Percentiles rank a stretch among this genome's conserved stretches.
These are phyloP conservation scores for Ctenochaetus hawaiiensis DNA, from an alignment of 2,797 vertebrate genomes.

Conservation along the genomic window DNA sequence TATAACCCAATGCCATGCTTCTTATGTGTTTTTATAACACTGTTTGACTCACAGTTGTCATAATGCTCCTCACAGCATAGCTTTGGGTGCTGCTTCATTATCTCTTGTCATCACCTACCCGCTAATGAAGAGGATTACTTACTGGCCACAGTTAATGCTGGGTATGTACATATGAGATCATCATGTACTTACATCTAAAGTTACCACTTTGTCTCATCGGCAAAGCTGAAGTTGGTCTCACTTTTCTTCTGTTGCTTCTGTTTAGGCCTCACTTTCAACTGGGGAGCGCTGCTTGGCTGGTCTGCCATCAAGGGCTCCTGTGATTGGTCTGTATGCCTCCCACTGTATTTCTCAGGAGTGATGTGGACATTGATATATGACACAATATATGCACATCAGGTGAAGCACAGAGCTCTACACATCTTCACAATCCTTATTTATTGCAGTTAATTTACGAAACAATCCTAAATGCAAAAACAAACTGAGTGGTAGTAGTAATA, in stretches of 20 bases:
- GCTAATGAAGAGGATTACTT: slow-evolving; percentile 96
- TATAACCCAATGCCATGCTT: background rate
- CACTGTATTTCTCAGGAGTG: slow-evolving; percentile 94
- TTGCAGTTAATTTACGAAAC: background rate
- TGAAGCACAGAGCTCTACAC: slow-evolving; percentile 57
- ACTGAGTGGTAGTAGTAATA: background rate
- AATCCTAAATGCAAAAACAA: background rate
- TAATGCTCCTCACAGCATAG: slow-evolving; percentile 84
- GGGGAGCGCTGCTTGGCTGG: slow-evolving; percentile 97
- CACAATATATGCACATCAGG: slow-evolving; percentile 99
- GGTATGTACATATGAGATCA: slow-evolving; percentile 78
- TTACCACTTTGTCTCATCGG: background rate
- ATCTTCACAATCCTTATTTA: background rate
- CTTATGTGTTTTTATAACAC: background rate
- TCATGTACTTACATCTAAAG: background rate
- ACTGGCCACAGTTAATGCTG: slow-evolving; percentile 95
- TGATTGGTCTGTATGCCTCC: slow-evolving; percentile 94
- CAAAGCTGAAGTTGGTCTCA: background rate
- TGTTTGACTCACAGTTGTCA: slow-evolving; percentile 2
- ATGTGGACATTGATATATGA: slow-evolving; percentile 98
- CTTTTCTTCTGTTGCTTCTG: background rate
- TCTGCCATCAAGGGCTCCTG: slow-evolving; percentile 92
- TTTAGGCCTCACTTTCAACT: slow-evolving; percentile 94
- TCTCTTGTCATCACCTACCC: slow-evolving; percentile 93
- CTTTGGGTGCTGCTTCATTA: slow-evolving; percentile 92